phyloP scores from a whole-genome alignment of 2,797 vertebrate species.

The Pelodytes ibericus region DNA sequence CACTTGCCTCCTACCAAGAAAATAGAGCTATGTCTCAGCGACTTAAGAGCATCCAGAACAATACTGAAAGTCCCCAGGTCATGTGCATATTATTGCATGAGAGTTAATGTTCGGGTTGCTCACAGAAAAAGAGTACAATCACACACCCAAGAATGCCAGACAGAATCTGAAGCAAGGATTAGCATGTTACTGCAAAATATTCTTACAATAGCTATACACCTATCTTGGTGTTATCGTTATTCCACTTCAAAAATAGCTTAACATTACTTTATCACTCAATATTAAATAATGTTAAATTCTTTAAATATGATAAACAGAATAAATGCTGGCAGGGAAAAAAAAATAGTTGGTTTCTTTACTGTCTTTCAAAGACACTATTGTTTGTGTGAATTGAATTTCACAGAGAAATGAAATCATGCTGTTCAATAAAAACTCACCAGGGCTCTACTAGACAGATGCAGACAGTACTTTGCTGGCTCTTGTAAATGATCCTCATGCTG shows the following conservation, averaged over 20 bases:
- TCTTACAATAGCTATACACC: no score
- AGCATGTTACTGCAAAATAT: no score
- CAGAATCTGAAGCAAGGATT: no score
- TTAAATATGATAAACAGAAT: neutral
- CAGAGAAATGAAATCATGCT: constrained; percentile 32
- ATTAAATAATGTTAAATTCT: neutral
- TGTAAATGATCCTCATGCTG: constrained; percentile 46
- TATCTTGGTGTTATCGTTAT: neutral
- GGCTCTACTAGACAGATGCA: constrained; percentile 39
- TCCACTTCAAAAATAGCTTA: neutral
- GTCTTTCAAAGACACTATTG: constrained; percentile 11
- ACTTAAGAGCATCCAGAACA: no score
- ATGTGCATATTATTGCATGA: no score
- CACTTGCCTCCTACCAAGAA: no score
- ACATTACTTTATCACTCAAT: neutral
- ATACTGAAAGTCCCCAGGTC: no score
- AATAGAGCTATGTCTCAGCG: no score
- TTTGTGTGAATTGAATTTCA: constrained; percentile 23
- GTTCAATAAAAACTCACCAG: constrained; percentile 43
- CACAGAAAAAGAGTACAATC: no score
- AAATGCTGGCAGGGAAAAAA: no score
- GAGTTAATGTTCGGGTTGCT: no score
- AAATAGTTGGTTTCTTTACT: neutral
- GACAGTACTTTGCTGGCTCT: constrained; percentile 26
- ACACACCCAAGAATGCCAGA: no score